Conservation (phyloP, 2,797 vertebrate genomes). For the Xenentodon cancila region DNA sequence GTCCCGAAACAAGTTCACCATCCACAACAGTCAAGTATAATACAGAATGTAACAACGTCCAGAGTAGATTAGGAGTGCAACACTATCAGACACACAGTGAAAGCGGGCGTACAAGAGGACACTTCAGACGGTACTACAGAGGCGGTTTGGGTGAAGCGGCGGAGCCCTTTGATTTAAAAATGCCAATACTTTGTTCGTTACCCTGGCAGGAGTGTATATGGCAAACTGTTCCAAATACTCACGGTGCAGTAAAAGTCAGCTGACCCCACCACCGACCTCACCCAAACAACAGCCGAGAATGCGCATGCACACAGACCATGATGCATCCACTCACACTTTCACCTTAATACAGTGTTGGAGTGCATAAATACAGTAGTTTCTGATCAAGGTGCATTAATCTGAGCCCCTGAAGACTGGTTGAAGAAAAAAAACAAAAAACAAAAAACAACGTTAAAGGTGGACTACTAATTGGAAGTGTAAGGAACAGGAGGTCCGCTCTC, state of each 20-base stretch:
- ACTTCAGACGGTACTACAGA: slow-evolving; percentile 50
- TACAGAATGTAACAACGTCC: slow-evolving; percentile 74
- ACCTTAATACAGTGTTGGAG: slow-evolving; percentile 28
- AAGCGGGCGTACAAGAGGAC: slow-evolving; percentile 58
- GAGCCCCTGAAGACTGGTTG: slow-evolving; percentile 56
- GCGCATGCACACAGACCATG: slow-evolving; percentile 44
- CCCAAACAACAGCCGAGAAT: slow-evolving; percentile 37
- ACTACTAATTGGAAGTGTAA: slow-evolving; percentile 32
- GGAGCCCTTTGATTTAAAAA: slow-evolving; percentile 40
- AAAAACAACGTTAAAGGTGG: slow-evolving; percentile 36
- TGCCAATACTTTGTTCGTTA: slow-evolving; percentile 61
- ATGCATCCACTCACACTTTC: slow-evolving; percentile 36
- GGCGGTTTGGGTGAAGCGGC: slow-evolving; percentile 43
- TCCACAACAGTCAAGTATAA: slow-evolving; percentile 73
- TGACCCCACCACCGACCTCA: slow-evolving; percentile 10
- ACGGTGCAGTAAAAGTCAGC: slow-evolving; percentile 26
- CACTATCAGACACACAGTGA: slow-evolving; percentile 63
- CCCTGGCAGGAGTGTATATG: slow-evolving; percentile 37
- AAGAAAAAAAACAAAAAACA: neutral
- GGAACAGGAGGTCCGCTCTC: slow-evolving; percentile 20
- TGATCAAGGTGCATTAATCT: slow-evolving; percentile 48
- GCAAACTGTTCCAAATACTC: slow-evolving; percentile 30
- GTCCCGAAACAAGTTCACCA: slow-evolving; percentile 47
- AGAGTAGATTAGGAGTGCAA: slow-evolving; percentile 71
- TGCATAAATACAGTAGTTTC: slow-evolving; percentile 68